These are phyloP conservation scores for Alauda arvensis DNA, from an alignment of 2,797 vertebrate species.

Conservation along the genomic window DNA sequence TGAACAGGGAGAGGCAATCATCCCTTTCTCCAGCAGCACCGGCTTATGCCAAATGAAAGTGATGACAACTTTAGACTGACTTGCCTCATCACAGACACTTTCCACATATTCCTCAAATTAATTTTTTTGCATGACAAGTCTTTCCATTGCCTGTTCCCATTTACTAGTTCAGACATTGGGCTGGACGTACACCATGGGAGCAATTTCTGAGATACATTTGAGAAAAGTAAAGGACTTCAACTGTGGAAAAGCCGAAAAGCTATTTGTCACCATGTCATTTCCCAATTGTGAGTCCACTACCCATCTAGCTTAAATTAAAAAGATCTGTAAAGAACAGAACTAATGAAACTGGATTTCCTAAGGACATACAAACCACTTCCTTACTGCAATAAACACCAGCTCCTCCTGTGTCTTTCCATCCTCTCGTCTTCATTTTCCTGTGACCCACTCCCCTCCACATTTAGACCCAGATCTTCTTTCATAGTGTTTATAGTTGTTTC, in stretches of 20 bases:
- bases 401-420: neutral
- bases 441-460: neutral
- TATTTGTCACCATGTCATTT: neutral
- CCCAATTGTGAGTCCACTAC: neutral
- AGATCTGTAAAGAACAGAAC: neutral
- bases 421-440: neutral
- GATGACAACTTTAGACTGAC: slow-evolving; percentile 47
- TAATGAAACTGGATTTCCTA: slow-evolving; percentile 28
- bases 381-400: slow-evolving; percentile 42
- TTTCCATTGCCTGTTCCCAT: slow-evolving; percentile 42
- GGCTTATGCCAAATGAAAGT: slow-evolving; percentile 10
- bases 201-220: neutral
- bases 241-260: neutral
- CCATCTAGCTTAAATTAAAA: slow-evolving; percentile 25
- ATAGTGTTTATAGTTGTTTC: slow-evolving; percentile 1
- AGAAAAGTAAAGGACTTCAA: slow-evolving; percentile 16
- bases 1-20: slow-evolving; percentile 24
- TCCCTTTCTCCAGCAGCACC: neutral
- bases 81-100: slow-evolving; percentile 18
- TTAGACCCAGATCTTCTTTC: neutral
- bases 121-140: neutral
- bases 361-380: slow-evolving; percentile 10
- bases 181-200: neutral
- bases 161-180: neutral
- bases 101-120: slow-evolving; percentile 40